Evolutionary conservation across 1,140 invertebrate genomes (phyloP).

Genomic region (Drosophila nasuta): DNA sequence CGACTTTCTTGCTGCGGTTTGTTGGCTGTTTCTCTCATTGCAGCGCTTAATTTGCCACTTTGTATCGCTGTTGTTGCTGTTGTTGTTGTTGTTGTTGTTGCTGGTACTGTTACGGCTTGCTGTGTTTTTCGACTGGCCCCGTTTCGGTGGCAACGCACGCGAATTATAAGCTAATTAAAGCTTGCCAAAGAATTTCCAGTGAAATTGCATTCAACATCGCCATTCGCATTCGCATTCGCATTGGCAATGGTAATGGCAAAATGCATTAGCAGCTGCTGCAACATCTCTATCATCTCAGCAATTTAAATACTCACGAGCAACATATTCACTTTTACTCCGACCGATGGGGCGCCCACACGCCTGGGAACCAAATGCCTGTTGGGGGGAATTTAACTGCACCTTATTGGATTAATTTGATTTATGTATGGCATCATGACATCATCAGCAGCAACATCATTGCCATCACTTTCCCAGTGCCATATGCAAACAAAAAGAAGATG

Average conservation of each 20-base stretch:
- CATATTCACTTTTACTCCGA: conserved; percentile 45
- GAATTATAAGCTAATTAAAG: conserved; percentile 77
- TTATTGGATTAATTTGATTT: conserved; percentile 80
- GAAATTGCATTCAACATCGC: conserved; percentile 62
- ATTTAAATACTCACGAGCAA: conserved; percentile 32
- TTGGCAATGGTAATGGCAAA: conserved; percentile 19
- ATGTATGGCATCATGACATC: conserved; percentile 50
- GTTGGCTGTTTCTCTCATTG: conserved; percentile 58
- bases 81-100: conserved; percentile 24
- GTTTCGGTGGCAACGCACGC: conserved; percentile 71
- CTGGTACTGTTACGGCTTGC: conserved; percentile 25
- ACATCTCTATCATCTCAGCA: conserved; percentile 30
- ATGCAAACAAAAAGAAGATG: conserved; percentile 58
- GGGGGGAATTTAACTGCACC: conserved; percentile 56
- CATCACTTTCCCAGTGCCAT: conserved; percentile 58
- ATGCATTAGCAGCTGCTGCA: conserved; percentile 8
- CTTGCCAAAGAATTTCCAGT: conserved; percentile 62
- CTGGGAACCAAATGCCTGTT: conserved; percentile 65
- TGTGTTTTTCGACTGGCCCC: conserved; percentile 62
- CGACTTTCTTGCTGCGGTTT: conserved; percentile 68
- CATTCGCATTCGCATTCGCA: conserved; percentile 21
- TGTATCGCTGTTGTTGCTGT: conserved; percentile 17
- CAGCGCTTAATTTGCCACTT: conserved; percentile 48
- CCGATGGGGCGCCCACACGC: conserved; percentile 39
- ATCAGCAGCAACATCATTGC: background rate